These are phyloP conservation scores for Sebastiscus albofasciatus DNA, from an alignment of 2,797 vertebrate species.

Conservation along the genomic window DNA sequence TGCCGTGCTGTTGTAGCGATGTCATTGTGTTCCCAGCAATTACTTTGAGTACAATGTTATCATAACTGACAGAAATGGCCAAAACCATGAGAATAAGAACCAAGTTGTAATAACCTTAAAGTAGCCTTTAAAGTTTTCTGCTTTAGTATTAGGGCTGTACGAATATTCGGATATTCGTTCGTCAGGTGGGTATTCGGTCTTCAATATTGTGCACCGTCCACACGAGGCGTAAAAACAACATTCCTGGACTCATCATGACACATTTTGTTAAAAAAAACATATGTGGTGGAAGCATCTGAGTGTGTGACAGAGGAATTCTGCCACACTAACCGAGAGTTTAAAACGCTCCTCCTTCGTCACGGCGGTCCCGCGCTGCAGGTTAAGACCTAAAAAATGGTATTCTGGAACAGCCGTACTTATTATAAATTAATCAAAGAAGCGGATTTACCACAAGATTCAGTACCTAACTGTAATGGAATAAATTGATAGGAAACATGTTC, in stretches of 20 bases:
- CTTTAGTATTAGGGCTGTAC: background rate
- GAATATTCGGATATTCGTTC: too few species aligned
- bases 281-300: too few species aligned
- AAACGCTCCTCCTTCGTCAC: too few species aligned
- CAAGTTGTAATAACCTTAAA: background rate
- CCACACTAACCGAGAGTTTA: too few species aligned
- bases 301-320: too few species aligned
- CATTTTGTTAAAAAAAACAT: too few species aligned
- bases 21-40: background rate
- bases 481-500: slow-evolving; percentile 22
- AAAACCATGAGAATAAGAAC: background rate
- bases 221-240: too few species aligned
- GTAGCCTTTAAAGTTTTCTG: slow-evolving; percentile 26
- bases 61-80: background rate
- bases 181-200: rapidly evolving
- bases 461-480: slow-evolving; percentile 6
- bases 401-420: slow-evolving; percentile 4
- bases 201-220: too few species aligned
- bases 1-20: background rate
- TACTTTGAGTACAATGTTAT: background rate
- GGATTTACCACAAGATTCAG: slow-evolving; percentile 19
- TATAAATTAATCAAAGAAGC: slow-evolving; percentile 29
- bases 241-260: too few species aligned
- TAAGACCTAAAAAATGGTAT: background rate
- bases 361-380: too few species aligned